These are phyloP conservation scores for Seira sanloemensis DNA, from an alignment of 2,888 invertebrate genomes.

Conservation along the genomic window DNA sequence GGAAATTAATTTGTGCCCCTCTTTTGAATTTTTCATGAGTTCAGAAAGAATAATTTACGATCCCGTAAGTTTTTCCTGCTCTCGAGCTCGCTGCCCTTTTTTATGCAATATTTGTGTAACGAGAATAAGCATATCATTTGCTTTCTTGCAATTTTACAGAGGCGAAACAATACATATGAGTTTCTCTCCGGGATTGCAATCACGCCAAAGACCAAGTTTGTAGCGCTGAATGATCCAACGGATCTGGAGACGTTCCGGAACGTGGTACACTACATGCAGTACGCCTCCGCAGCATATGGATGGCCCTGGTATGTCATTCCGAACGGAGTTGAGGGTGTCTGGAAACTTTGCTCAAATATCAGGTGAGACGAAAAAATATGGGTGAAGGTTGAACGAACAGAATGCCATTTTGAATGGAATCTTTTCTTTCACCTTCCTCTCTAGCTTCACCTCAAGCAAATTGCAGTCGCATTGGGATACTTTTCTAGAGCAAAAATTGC, in stretches of 20 bases:
- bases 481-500: too few species aligned
- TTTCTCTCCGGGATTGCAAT: slow-evolving; percentile 90
- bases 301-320: slow-evolving; percentile 91
- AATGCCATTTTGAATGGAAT: too few species aligned
- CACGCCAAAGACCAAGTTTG: slow-evolving; percentile 87
- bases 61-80: not conserved
- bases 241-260: slow-evolving; percentile 83
- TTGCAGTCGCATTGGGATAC: too few species aligned
- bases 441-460: too few species aligned
- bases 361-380: too few species aligned
- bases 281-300: slow-evolving; percentile 89
- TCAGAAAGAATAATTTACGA: not conserved
- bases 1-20: not conserved
- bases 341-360: slow-evolving; percentile 83
- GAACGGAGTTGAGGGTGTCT: slow-evolving; percentile 82
- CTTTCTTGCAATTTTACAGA: slow-evolving; percentile 77
- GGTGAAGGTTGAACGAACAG: too few species aligned
- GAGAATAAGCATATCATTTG: not conserved
- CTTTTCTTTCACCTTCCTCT: too few species aligned
- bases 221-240: slow-evolving; percentile 85
- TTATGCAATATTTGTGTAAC: too few species aligned
- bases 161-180: slow-evolving; percentile 88
- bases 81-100: too few species aligned
- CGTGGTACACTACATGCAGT: slow-evolving; percentile 89
- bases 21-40: not conserved